Evolutionary conservation across 2,797 vertebrate species (phyloP).

Genomic region (Xiphophorus birchmanni): DNA sequence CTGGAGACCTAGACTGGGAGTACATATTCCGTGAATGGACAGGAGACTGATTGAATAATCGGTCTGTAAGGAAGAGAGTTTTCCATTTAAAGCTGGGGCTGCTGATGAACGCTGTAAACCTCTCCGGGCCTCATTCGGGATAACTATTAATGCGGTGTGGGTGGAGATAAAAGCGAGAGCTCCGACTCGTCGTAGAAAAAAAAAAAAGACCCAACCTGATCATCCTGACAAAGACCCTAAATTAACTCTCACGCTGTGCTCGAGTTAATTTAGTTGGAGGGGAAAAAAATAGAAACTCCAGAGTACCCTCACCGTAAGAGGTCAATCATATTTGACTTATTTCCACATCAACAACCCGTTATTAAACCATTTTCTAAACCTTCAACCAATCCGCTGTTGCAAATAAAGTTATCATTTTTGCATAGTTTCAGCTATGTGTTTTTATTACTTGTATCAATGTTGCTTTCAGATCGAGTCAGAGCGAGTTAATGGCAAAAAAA

Average conservation of each 20-base stretch:
- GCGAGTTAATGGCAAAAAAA: not conserved
- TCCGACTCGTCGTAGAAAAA: slow-evolving; percentile 5
- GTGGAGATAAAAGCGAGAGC: not conserved
- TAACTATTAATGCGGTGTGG: slow-evolving; percentile 9
- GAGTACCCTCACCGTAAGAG: slow-evolving; percentile 17
- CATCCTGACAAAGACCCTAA: slow-evolving; percentile 6
- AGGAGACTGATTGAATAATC: not conserved
- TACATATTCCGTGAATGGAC: not conserved
- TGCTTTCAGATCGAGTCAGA: not conserved
- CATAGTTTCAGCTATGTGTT: not conserved
- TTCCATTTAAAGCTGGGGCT: not conserved
- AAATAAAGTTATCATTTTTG: not conserved
- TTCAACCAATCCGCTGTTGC: not conserved
- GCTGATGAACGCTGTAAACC: not conserved
- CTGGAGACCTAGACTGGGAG: not conserved
- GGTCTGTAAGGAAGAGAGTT: slow-evolving; percentile 20
- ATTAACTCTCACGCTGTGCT: slow-evolving; percentile 19
- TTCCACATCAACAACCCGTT: not conserved
- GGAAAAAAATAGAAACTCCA: slow-evolving; percentile 2
- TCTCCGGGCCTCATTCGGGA: slow-evolving; percentile 3
- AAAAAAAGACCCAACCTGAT: not conserved
- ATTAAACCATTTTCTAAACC: not conserved
- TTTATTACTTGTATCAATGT: not conserved
- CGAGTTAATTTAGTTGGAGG: slow-evolving; percentile 24
- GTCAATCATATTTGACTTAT: slow-evolving; percentile 27